Evolutionary conservation across 2,113 vertebrate genomes (phyloP), one percentile per base, ranked within the genome.

Genomic region (Turnix velox): DNA sequence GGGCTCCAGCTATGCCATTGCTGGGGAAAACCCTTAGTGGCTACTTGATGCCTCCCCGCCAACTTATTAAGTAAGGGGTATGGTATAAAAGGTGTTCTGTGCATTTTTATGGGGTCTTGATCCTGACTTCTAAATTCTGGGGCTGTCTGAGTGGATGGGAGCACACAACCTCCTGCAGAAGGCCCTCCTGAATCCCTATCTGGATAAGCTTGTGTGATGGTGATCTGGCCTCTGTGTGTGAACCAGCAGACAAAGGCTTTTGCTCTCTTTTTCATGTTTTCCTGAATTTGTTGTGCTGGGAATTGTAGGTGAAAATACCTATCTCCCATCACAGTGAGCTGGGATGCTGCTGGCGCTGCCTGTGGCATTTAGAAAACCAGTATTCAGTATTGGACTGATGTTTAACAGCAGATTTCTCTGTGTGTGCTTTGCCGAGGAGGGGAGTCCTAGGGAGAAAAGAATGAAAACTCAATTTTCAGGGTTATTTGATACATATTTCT

Each of bases 391-490:
- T 28, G 59, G 87, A 31, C 13, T 57, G 31, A 61, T 61, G 30
- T 74, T 86, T 79, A 85, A 61, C 12, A 49, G 35, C 54, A 80
- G 49, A 57, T 33, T 71, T n/a, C n/a, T n/a, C 18, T 30, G 7
- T 18, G 28, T 76, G 54, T 40, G 20, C 45, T 92, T 94, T 93
- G 24, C 25, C 3, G 13, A 85, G 46, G 24, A 72, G 72, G 24
- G 43, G 80, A 91, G 16, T 82, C 52, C 33, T 61, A n/a, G 28
- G 45, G 52, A 82, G 54, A 90, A 77, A 68, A 40, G 52, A 84
- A 76, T n/a, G 45, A 87, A 75, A 92, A 30, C 18, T 78, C 45
- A 61, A 3, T 91, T 95, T 84, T 66, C 73, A 78, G 80, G 58
- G 66, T 45, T 65, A 40, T 84, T 84, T 33, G 61, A 75, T 33